phyloP scores from a whole-genome alignment of 1,140 invertebrate genomes.

The Planococcus citri region DNA sequence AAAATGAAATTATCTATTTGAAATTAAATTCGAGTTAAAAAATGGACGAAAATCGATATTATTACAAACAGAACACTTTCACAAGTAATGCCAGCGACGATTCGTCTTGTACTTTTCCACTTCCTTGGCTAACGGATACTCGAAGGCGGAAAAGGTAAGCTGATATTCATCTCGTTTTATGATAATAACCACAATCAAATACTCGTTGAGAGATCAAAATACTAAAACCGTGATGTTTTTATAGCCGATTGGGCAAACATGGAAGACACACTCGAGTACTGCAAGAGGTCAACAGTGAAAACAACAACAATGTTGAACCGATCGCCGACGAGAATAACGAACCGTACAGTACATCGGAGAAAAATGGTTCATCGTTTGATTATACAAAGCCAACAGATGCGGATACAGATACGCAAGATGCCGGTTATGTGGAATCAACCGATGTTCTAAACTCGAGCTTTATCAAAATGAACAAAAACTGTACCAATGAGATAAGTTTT shows the following conservation, averaged over 20 bases:
- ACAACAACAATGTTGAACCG: not conserved
- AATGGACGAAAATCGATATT: not conserved
- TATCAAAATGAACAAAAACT: too few relatives aligned
- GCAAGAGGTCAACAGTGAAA: not conserved
- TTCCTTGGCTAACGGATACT: not conserved
- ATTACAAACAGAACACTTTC: not conserved
- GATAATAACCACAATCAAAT: too few relatives aligned
- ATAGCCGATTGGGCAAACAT: not conserved
- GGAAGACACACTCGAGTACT: not conserved
- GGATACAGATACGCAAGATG: too few relatives aligned
- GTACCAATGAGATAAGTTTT: too few relatives aligned
- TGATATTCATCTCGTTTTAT: too few relatives aligned
- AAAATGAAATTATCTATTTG: not conserved
- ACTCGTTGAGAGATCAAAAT: too few relatives aligned
- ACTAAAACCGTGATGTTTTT: not conserved
- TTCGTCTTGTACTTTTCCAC: not conserved
- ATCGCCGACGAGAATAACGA: not conserved
- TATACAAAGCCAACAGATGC: too few relatives aligned
- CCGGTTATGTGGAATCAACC: too few relatives aligned
- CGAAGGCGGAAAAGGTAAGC: not conserved
- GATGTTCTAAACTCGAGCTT: too few relatives aligned
- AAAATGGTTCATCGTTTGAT: too few relatives aligned
- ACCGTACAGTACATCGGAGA: not conserved
- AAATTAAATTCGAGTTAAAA: not conserved
- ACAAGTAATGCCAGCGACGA: not conserved